Evolutionary conservation across 1,140 invertebrate species (phyloP).

Genomic region (Venturia canescens): DNA sequence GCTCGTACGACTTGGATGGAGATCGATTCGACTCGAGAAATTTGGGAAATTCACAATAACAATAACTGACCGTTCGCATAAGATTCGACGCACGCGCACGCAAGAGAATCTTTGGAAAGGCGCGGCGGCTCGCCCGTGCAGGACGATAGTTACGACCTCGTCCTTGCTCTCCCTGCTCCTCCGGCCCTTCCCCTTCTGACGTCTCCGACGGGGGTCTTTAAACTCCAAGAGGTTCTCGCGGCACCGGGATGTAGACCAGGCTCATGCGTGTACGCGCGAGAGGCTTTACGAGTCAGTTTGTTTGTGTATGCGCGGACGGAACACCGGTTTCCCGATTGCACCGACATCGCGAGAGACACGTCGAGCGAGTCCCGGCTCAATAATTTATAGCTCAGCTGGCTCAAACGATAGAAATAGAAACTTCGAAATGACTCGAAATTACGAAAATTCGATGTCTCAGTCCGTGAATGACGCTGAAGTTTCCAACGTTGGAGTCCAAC

Average conservation of each 20-base stretch:
- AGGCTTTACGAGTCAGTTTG: too few relatives aligned
- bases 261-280: not conserved
- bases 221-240: not conserved
- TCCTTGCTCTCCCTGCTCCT: conserved; percentile 25
- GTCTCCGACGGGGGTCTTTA: conserved; percentile 20
- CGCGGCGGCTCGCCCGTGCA: not conserved
- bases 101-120: conserved; percentile 17
- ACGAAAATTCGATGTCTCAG: not conserved
- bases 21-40: too few relatives aligned
- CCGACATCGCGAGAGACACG: not conserved
- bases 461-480: not conserved
- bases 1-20: too few relatives aligned
- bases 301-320: not conserved
- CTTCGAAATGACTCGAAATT: not conserved
- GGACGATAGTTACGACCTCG: conserved; percentile 50
- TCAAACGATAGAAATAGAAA: not conserved
- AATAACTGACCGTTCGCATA: too few relatives aligned
- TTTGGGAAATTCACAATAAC: too few relatives aligned
- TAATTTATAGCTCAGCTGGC: conserved; percentile 14
- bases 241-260: not conserved
- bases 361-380: not conserved
- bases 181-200: not conserved
- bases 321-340: conserved; percentile 34
- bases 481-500: too few relatives aligned
- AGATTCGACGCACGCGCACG: not conserved